Conservation (phyloP, 2,797 vertebrate genomes). For the Lophotriccus pileatus region DNA sequence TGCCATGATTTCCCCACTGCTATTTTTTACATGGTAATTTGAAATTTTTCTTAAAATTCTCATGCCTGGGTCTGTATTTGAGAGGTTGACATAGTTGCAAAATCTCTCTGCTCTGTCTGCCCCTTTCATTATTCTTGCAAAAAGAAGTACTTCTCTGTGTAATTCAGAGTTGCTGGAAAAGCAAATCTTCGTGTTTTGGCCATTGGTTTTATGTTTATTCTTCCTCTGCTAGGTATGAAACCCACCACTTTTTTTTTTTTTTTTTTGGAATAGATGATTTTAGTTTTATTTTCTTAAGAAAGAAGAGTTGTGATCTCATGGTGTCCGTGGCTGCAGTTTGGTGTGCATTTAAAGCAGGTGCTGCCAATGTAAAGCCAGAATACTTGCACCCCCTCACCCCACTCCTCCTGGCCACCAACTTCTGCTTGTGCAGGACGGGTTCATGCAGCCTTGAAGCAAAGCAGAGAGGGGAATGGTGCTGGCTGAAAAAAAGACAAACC, state of each 20-base stretch:
- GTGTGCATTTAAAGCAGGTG: neutral
- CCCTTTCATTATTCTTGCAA: neutral
- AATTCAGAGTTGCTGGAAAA: neutral
- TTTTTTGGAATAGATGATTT: neutral
- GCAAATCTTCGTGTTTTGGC: neutral
- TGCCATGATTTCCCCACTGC: neutral
- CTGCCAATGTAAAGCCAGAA: neutral
- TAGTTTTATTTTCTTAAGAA: neutral
- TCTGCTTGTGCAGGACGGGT: neutral
- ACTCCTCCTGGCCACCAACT: neutral
- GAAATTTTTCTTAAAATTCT: neutral
- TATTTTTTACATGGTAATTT: neutral
- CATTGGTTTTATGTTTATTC: neutral
- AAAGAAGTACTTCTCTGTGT: neutral
- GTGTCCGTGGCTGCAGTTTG: neutral
- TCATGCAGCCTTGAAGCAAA: neutral
- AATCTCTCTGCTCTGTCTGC: neutral
- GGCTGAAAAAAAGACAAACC: neutral
- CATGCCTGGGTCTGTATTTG: neutral
- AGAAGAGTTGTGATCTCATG: neutral
- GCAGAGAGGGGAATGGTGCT: neutral
- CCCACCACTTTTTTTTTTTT: neutral
- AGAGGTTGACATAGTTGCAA: neutral
- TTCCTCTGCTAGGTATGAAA: neutral
- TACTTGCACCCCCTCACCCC: neutral